Base-by-base conservation (phyloP, 2,888 invertebrate genomes). In the Bibio marci region DNA sequence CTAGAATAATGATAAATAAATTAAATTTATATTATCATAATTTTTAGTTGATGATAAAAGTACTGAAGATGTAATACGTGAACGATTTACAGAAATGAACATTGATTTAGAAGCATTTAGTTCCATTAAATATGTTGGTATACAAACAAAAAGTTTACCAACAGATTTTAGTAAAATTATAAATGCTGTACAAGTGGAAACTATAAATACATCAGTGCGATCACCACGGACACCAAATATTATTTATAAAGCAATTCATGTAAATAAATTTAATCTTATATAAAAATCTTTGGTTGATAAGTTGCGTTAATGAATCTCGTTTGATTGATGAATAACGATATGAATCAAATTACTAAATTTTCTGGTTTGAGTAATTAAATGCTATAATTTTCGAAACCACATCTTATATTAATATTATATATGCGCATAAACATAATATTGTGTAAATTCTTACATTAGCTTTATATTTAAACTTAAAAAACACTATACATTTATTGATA, bases 71-170 rank as follows among this genome's bases (percentile, higher is more conserved):
- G 65, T 71, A 41, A 51, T 78, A 38, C 62, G 73, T 37, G 63
- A 67, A 17, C 65, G 69, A 46, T 81, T 83, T 55, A 63, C 65
- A 10, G 67, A 73, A 44, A 59, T 74, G 49, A 67, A 70, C 35
- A 63, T 74, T 36, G 69, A 72, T 45, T 72, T 74, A 33, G 77
- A 78, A 46, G 76, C 79, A 13, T 83, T 81, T 52, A 76, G 76
- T 54, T 76, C 77, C 12, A 57, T 83, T 30, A 25, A 18, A 30
- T 78, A 78, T 49, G 63, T 77, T 35, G 77, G 77, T n/a, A 61
- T 71, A 28, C 69, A 70, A 50, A 71, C 70, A 1, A 53, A 57
- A 3, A 57, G 55, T 35, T 56, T 57, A 12, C 52, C 60, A 5
- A 80, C 80, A 4, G 67, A 76, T 52, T 82, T 76, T 53, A 56